Evolutionary conservation across 2,888 invertebrate species (phyloP).

Genomic region (Sphinx pinastri): DNA sequence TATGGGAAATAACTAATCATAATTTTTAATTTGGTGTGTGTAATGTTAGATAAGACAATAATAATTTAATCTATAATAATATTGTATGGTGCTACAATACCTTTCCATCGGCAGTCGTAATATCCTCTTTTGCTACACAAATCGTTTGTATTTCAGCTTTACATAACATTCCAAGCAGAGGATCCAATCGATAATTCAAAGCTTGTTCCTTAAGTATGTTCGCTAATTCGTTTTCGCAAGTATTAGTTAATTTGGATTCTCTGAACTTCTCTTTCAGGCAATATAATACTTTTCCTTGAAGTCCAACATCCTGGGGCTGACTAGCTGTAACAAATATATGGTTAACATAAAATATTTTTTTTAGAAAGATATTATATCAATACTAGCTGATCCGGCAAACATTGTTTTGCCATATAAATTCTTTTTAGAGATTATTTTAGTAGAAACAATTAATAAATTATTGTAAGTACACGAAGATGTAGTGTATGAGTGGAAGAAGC

Average conservation of each 20-base stretch:
- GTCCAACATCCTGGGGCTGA: slow-evolving; percentile 86
- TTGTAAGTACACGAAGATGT: no score
- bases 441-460: no score
- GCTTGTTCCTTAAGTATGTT: slow-evolving; percentile 94
- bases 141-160: slow-evolving; percentile 88
- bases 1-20: no score
- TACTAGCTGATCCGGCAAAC: no score
- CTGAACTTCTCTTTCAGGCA: slow-evolving; percentile 93
- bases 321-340: slow-evolving; percentile 58
- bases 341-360: no score
- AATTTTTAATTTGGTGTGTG: no score
- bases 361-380: no score
- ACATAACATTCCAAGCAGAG: slow-evolving; percentile 92
- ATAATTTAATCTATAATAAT: no score
- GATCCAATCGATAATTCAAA: slow-evolving; percentile 95
- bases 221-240: slow-evolving; percentile 93
- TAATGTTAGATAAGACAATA: no score
- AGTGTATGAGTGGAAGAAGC: no score
- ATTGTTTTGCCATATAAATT: no score
- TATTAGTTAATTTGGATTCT: slow-evolving; percentile 87
- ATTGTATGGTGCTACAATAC: slow-evolving; percentile 42
- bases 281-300: slow-evolving; percentile 92
- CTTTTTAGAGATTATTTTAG: no score
- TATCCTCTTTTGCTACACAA: slow-evolving; percentile 79
- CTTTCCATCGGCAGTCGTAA: slow-evolving; percentile 77